Evolutionary conservation across 2,113 vertebrate genomes (phyloP), one percentile per base, ranked within the genome.

Genomic region (Anolis sagrei): DNA sequence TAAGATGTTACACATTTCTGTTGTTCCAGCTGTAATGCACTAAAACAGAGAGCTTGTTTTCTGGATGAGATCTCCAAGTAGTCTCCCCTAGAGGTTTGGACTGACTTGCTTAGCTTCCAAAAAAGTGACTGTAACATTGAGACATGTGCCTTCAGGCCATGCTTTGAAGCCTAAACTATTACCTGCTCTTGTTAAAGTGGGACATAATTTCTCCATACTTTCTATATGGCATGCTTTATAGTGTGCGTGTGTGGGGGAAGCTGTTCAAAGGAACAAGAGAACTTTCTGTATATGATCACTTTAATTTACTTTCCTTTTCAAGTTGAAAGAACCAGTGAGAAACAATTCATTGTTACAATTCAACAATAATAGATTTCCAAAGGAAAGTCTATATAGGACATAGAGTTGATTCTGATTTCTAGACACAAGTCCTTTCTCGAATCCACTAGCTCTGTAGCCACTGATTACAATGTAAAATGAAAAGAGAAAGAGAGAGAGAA

Each of bases 351-450:
- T 76, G 44, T 13, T 84, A 23, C 61, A 54, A 34, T 69, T 49
- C 21, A 78, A 61, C 36, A 8, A 39, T 89, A 86, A 88, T 86
- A 89, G 83, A 44, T 79, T 92, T 44, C 80, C 87, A 70, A 32
- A 89, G 36, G 76, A 39, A 80, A 73, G 51, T n/a, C 76, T 93
- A 86, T 90, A 88, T 86, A 92, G 82, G 49, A 75, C 88, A 73
- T 87, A 77, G 75, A 86, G 85, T 91, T 78, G 32, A 78, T 9
- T 77, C 21, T 78, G 76, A 78, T 32, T 90, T 91, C 78, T 62
- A 91, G 93, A 90, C 75, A 89, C 61, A 93, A 92, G 75, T 81
- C 58, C 83, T 88, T 89, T 92, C 66, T 91, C 84, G 86, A 61
- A 76, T 83, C 48, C 82, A 88, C 86, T 93, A 89, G 89, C 83